A percentile compares a stretch with the other conserved stretches of the same genome.
phyloP scores from a whole-genome alignment of 2,113 vertebrate species.

The Conger conger region DNA sequence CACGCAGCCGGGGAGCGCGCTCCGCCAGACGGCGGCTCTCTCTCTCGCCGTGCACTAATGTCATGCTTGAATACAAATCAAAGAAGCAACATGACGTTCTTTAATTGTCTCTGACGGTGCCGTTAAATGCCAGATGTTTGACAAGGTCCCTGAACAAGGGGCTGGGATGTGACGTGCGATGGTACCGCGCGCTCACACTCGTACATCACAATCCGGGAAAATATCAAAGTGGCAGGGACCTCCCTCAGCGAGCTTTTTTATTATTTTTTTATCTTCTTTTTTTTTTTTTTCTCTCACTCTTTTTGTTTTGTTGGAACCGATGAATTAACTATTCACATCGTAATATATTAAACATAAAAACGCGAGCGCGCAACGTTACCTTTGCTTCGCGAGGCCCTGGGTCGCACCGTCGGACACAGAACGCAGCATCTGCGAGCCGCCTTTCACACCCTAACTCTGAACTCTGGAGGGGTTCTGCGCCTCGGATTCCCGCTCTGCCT shows the following conservation, averaged over 20 bases:
- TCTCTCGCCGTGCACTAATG: constrained; percentile 71
- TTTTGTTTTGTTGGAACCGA: constrained; percentile 29
- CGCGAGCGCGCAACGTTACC: constrained; percentile 71
- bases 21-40: constrained; percentile 69
- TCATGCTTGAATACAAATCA: constrained; percentile 87
- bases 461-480: neutral
- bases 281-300: neutral
- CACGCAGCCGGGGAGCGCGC: constrained; percentile 67
- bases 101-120: constrained; percentile 96
- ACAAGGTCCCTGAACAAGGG: constrained; percentile 67
- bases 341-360: constrained; percentile 71
- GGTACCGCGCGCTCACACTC: constrained; percentile 52
- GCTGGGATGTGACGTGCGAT: constrained; percentile 49
- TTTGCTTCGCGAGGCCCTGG: constrained; percentile 60
- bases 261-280: too few relatives aligned
- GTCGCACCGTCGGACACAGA: neutral
- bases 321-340: constrained; percentile 61
- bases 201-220: constrained; percentile 34
- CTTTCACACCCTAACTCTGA: neutral
- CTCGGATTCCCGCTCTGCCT: neutral
- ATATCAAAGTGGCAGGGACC: constrained; percentile 16
- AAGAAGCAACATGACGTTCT: constrained; percentile 91
- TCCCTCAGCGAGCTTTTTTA: constrained; percentile 7
- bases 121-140: constrained; percentile 98
- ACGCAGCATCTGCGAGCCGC: neutral